Conservation (phyloP, 23 tunicate genomes). For the Oikopleura vanhoeffeni region DNA sequence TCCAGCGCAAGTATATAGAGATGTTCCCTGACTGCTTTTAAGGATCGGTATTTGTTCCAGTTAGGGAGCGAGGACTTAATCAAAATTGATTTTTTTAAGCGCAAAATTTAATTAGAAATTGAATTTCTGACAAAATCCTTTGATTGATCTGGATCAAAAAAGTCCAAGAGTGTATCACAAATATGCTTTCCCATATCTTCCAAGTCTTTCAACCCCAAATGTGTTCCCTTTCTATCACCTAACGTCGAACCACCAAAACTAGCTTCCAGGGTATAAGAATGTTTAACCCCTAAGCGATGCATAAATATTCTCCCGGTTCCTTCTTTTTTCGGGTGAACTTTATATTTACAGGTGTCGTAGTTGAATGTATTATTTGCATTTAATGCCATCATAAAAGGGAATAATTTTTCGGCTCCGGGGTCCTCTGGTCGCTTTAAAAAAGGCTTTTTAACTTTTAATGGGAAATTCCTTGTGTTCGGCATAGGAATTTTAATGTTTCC, state of each 20-base stretch:
- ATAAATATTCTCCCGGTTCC: conserved; percentile 85
- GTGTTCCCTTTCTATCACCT: conserved; percentile 49
- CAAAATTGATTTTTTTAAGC: no score
- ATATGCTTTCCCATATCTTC: conserved; percentile 58
- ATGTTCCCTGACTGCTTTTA: no score
- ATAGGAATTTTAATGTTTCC: no score
- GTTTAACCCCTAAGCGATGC: conserved; percentile 67
- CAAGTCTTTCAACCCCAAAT: conserved; percentile 43
- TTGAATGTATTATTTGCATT: conserved; percentile 44
- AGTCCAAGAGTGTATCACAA: conserved; percentile 75
- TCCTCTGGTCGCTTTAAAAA: not conserved
- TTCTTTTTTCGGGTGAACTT: conserved; percentile 80
- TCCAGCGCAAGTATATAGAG: no score
- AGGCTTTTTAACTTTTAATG: not conserved
- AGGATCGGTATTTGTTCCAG: no score
- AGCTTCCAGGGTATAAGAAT: conserved; percentile 91
- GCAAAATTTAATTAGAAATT: no score
- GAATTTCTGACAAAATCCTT: conserved; percentile 48
- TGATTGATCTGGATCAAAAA: conserved; percentile 68
- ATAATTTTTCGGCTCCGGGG: not conserved
- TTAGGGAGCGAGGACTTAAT: no score
- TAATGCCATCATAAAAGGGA: conserved; percentile 71
- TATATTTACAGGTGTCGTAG: conserved; percentile 72
- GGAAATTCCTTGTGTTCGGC: no score
- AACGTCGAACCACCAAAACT: conserved; percentile 73